Conservation (phyloP, 2,797 vertebrate species). For the Paedocypris micromegethes region DNA sequence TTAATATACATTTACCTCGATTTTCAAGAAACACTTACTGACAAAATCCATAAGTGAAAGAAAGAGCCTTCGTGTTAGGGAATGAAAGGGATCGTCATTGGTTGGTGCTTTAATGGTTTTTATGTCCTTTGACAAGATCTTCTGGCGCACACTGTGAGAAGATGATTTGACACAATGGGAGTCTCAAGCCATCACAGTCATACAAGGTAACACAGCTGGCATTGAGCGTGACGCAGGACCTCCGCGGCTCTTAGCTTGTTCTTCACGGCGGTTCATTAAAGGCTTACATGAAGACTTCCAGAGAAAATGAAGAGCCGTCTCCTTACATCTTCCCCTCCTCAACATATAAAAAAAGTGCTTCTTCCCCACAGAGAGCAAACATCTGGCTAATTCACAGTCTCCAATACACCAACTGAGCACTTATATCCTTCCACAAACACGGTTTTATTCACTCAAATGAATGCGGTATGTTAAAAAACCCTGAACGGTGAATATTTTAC, state of each 20-base stretch:
- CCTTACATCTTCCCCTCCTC: constrained; percentile 27
- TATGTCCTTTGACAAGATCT: constrained; percentile 38
- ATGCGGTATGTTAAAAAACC: not conserved
- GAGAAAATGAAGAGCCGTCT: constrained; percentile 6
- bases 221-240: constrained; percentile 29
- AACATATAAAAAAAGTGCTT: not conserved
- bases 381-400: constrained; percentile 5
- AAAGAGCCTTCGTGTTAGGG: no score
- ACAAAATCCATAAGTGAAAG: no score
- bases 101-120: constrained; percentile 33
- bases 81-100: constrained; percentile 8
- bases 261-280: constrained; percentile 24
- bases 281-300: constrained; percentile 15
- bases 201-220: constrained; percentile 48
- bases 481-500: not conserved
- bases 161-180: constrained; percentile 41
- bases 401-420: not conserved
- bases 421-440: constrained; percentile 8
- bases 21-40: no score
- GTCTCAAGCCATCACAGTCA: constrained; percentile 36
- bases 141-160: constrained; percentile 35
- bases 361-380: constrained; percentile 1
- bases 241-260: constrained; percentile 21
- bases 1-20: no score
- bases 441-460: not conserved